Evolutionary conservation across 2,888 invertebrate species (phyloP).

Genomic region (Enchytraeus crypticus): DNA sequence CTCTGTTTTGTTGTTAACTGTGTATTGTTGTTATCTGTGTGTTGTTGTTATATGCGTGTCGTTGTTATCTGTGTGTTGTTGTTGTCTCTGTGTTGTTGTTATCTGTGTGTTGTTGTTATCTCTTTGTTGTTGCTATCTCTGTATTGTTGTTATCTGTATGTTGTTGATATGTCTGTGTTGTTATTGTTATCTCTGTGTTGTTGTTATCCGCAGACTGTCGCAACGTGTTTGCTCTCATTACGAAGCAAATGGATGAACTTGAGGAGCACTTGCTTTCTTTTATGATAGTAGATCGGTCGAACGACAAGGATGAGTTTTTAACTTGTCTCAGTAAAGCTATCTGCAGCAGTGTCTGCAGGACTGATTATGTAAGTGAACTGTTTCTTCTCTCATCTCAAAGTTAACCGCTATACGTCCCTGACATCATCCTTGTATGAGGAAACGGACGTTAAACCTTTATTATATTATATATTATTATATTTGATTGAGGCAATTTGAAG

Average conservation of each 20-base stretch:
- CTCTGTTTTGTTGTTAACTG: too few relatives aligned
- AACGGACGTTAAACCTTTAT: too few relatives aligned
- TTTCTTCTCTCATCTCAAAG: not conserved
- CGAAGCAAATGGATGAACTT: slow-evolving; percentile 22
- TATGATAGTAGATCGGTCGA: slow-evolving; percentile 56
- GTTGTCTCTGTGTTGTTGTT: too few relatives aligned
- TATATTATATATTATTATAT: too few relatives aligned
- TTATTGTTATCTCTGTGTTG: not conserved
- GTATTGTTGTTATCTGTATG: not conserved
- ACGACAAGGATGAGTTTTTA: slow-evolving; percentile 65
- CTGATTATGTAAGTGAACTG: slow-evolving; percentile 70
- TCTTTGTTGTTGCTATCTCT: too few relatives aligned
- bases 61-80: too few relatives aligned
- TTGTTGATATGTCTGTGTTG: not conserved
- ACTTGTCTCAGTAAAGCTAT: slow-evolving; percentile 76
- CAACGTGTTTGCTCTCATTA: slow-evolving; percentile 77
- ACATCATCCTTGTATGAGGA: too few relatives aligned
- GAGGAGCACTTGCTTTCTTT: slow-evolving; percentile 79
- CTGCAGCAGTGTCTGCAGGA: slow-evolving; percentile 82
- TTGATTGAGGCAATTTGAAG: not conserved
- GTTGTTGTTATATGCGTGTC: too few relatives aligned
- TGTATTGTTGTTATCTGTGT: too few relatives aligned
- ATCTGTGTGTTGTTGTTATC: too few relatives aligned
- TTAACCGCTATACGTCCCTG: too few relatives aligned
- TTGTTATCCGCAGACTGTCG: slow-evolving; percentile 60